Conservation (phyloP, 2,888 invertebrate genomes). For the Venusia cambrica region DNA sequence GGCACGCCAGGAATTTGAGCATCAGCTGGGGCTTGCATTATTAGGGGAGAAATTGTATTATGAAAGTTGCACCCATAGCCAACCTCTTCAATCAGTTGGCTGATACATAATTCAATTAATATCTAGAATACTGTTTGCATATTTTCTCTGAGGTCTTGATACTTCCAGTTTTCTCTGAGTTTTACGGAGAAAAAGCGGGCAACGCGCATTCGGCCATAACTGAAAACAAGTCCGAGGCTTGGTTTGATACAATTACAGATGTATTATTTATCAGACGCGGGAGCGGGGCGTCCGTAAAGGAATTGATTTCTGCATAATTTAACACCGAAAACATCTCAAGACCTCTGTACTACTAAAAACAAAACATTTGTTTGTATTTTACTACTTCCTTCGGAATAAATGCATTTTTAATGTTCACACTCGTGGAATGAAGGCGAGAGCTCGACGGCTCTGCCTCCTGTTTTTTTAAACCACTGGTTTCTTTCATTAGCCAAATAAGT, state of each 20-base stretch:
- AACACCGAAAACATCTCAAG: slow-evolving; percentile 73
- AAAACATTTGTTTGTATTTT: slow-evolving; percentile 75
- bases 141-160: not conserved
- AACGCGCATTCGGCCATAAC: slow-evolving; percentile 28
- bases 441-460: slow-evolving; percentile 19
- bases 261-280: slow-evolving; percentile 72
- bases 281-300: slow-evolving; percentile 62
- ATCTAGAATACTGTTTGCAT: too few species aligned
- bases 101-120: too few species aligned
- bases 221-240: slow-evolving; percentile 41
- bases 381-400: slow-evolving; percentile 65
- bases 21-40: slow-evolving; percentile 34
- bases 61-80: slow-evolving; percentile 6
- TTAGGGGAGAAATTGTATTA: slow-evolving; percentile 3
- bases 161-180: not conserved
- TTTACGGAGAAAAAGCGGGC: slow-evolving; percentile 5
- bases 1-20: slow-evolving; percentile 41
- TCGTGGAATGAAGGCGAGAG: slow-evolving; percentile 40
- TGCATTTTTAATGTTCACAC: slow-evolving; percentile 60
- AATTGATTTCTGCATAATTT: slow-evolving; percentile 81
- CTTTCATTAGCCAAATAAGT: slow-evolving; percentile 43
- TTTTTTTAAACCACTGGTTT: slow-evolving; percentile 23
- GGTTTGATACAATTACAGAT: slow-evolving; percentile 75
- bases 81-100: too few species aligned
- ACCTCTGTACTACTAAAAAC: slow-evolving; percentile 70